Evolutionary conservation across 2,113 vertebrate species (phyloP).

Genomic region (Danio rerio): GRCz12tu NC_133190.1:36710001-36710500

Average conservation of each 20-base stretch:
- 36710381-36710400: slow-evolving; percentile 29
- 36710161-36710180: neutral
- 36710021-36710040: too few relatives aligned
- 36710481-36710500: too few relatives aligned
- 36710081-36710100: neutral
- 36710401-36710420: slow-evolving; percentile 14
- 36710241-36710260: slow-evolving; percentile 40
- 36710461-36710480: too few relatives aligned
- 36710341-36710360: slow-evolving; percentile 32
- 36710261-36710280: slow-evolving; percentile 42
- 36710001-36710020: too few relatives aligned
- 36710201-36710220: slow-evolving; percentile 18
- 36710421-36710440: slow-evolving; percentile 29
- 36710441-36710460: neutral
- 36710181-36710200: slow-evolving; percentile 28
- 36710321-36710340: slow-evolving; percentile 23
- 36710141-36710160: neutral
- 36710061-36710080: neutral
- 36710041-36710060: too few relatives aligned
- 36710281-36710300: slow-evolving; percentile 37
- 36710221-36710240: slow-evolving; percentile 16
- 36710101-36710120: neutral
- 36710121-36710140: neutral
- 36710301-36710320: slow-evolving; percentile 41
- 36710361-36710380: slow-evolving; percentile 27